Percentiles rank a stretch among this genome's conserved stretches.
phyloP scores from a whole-genome alignment of 2,113 vertebrate species.

The Ceuthmochares aereus region DNA sequence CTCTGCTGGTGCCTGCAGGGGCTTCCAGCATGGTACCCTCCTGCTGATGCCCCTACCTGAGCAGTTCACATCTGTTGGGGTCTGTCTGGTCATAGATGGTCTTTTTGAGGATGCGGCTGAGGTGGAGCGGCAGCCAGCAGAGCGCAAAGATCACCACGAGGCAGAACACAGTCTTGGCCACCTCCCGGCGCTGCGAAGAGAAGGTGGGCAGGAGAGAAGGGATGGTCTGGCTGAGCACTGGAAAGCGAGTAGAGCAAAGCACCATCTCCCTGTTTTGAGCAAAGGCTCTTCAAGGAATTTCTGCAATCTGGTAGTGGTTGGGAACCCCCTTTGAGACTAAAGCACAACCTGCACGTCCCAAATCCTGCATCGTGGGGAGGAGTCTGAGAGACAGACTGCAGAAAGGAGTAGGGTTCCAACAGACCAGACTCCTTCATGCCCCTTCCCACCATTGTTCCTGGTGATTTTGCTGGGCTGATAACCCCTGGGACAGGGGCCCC shows the following conservation, averaged over 20 bases:
- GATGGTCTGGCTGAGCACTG: background rate
- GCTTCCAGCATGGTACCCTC: background rate
- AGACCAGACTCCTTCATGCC: accelerated
- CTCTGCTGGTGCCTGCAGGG: accelerated
- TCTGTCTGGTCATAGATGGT: slow-evolving; percentile 85
- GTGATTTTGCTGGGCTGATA: background rate
- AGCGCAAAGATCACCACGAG: slow-evolving; percentile 90
- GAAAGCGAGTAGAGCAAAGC: background rate
- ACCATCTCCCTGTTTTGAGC: background rate
- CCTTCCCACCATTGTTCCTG: background rate
- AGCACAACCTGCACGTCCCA: background rate
- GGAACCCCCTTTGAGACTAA: background rate
- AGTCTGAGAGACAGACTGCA: background rate
- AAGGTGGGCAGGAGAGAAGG: background rate
- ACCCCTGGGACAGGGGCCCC: accelerated
- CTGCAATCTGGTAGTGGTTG: background rate
- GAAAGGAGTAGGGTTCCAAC: background rate
- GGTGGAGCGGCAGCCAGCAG: slow-evolving; percentile 92
- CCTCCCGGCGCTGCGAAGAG: slow-evolving; percentile 82
- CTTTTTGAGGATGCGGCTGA: slow-evolving; percentile 91
- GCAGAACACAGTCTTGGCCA: slow-evolving; percentile 93
- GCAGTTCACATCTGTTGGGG: slow-evolving; percentile 88
- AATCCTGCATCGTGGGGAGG: accelerated
- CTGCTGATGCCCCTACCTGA: slow-evolving; percentile 76
- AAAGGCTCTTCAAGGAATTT: background rate